Evolutionary conservation across 2,888 invertebrate genomes (phyloP).

Genomic region (Pasiphila rectangulata): DNA sequence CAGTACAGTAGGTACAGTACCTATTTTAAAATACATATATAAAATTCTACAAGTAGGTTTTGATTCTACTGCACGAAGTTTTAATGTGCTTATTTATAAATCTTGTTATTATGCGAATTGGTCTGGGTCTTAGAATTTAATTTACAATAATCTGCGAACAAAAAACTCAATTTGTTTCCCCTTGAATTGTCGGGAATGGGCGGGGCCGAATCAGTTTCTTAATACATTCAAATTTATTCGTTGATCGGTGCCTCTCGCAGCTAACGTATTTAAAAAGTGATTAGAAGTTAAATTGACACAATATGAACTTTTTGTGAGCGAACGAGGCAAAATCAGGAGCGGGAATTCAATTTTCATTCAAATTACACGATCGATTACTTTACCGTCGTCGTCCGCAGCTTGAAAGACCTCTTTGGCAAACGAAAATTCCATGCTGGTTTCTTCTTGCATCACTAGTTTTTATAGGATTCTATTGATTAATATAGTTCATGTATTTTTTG

Average conservation of each 20-base stretch:
- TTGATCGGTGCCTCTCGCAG: constrained; percentile 67
- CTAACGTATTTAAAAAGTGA: constrained; percentile 80
- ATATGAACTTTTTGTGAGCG: constrained; percentile 77
- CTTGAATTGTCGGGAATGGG: constrained; percentile 59
- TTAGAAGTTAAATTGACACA: constrained; percentile 81
- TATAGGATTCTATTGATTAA: too few relatives aligned
- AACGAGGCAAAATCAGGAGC: constrained; percentile 63
- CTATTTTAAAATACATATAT: too few relatives aligned
- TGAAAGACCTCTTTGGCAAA: too few relatives aligned
- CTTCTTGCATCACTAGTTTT: too few relatives aligned
- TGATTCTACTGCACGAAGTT: too few relatives aligned
- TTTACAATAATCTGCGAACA: constrained; percentile 24
- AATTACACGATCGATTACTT: constrained; percentile 43
- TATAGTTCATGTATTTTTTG: too few relatives aligned
- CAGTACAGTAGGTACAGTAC: too few relatives aligned
- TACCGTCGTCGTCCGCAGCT: constrained; percentile 31
- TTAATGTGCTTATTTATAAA: neutral
- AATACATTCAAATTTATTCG: constrained; percentile 81
- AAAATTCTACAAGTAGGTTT: too few relatives aligned
- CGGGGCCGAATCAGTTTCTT: constrained; percentile 66
- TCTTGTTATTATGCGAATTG: constrained; percentile 6
- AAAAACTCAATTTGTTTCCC: constrained; percentile 74
- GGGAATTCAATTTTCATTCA: constrained; percentile 70
- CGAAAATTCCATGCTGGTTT: too few relatives aligned
- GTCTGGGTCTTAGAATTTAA: constrained; percentile 10